phyloP scores from a whole-genome alignment of 2,797 vertebrate genomes.

The Pelodytes ibericus region DNA sequence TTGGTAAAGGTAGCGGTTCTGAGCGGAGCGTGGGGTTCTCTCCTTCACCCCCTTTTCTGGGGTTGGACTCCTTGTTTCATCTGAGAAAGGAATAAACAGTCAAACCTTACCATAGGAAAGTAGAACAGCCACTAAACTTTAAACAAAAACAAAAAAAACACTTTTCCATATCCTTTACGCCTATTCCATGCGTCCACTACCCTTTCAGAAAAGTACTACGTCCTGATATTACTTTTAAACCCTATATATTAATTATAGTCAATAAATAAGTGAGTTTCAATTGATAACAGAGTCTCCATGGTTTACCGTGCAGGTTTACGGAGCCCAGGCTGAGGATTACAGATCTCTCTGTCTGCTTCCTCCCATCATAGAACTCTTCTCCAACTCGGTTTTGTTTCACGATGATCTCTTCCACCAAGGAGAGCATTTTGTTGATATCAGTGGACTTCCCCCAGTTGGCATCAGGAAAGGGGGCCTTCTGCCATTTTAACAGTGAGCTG shows the following conservation, averaged over 20 bases:
- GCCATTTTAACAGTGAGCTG: conserved; percentile 81
- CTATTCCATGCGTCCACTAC: no score
- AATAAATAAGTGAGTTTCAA: no score
- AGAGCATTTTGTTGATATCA: conserved; percentile 87
- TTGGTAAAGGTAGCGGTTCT: conserved; percentile 79
- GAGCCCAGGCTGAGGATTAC: conserved; percentile 72
- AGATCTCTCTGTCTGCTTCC: conserved; percentile 69
- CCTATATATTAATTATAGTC: no score
- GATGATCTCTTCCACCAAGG: conserved; percentile 86
- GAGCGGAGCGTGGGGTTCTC: conserved; percentile 66
- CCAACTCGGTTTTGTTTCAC: conserved; percentile 75
- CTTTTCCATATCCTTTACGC: no score
- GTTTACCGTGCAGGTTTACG: conserved; percentile 78
- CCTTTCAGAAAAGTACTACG: no score
- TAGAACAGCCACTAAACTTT: no score
- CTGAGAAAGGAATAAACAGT: conserved; percentile 63
- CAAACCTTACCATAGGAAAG: not conserved
- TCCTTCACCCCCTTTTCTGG: conserved; percentile 65
- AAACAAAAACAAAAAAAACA: no score
- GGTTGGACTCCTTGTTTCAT: conserved; percentile 63
- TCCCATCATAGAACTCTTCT: conserved; percentile 74
- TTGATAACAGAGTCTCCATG: no score
- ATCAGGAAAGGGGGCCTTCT: conserved; percentile 76
- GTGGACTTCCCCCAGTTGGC: conserved; percentile 71
- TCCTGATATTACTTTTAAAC: no score